Evolutionary conservation across 2,888 invertebrate species (phyloP).

Genomic region (Hydrotaea diabolus): DNA sequence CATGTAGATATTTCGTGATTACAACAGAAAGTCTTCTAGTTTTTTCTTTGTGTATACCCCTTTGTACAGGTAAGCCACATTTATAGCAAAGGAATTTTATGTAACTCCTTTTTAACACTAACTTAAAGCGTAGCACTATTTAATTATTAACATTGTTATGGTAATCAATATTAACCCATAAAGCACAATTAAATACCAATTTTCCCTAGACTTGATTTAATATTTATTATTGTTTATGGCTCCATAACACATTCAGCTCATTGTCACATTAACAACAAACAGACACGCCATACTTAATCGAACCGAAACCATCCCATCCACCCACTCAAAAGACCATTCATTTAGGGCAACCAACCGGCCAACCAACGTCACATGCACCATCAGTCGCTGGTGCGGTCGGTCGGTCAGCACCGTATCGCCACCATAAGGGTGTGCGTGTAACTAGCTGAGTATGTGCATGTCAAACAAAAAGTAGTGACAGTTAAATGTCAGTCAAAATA

Average conservation of each 20-base stretch:
- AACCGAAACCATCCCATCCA: neutral
- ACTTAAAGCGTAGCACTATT: neutral
- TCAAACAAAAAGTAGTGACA: conserved; percentile 41
- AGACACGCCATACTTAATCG: conserved; percentile 49
- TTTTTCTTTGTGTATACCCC: too few species aligned
- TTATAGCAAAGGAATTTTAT: too few species aligned
- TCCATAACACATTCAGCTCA: conserved; percentile 62
- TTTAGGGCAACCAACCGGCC: neutral
- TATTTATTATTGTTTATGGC: conserved; percentile 62
- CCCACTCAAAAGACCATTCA: neutral
- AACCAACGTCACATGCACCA: neutral
- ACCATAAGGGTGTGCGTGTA: conserved; percentile 6
- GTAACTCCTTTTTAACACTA: too few species aligned
- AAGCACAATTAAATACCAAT: conserved; percentile 59
- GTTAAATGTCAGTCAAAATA: conserved; percentile 59
- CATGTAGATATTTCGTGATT: too few species aligned
- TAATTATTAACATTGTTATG: conserved; percentile 45
- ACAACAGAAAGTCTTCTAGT: too few species aligned
- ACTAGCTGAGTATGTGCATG: neutral
- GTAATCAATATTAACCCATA: conserved; percentile 62
- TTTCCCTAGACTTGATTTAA: conserved; percentile 49
- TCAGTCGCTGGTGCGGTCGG: neutral
- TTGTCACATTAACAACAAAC: conserved; percentile 63
- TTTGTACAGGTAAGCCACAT: too few species aligned
- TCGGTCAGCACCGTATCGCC: neutral